These are phyloP conservation scores for Pseudoatta argentina DNA, from an alignment of 1,140 invertebrate genomes.

Conservation along the genomic window DNA sequence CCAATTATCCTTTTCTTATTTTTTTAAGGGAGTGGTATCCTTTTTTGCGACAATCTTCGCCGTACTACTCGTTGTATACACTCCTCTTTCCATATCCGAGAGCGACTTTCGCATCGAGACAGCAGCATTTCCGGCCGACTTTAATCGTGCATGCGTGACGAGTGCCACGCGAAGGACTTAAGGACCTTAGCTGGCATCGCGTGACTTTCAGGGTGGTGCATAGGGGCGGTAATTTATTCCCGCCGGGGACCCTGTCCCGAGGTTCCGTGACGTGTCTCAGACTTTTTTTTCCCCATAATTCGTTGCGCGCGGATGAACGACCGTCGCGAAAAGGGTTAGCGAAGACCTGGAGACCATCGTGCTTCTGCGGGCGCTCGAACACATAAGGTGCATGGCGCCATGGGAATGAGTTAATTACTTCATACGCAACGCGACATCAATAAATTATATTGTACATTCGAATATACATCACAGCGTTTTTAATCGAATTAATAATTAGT, in stretches of 20 bases:
- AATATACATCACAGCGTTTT: background rate
- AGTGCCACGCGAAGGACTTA: slow-evolving; percentile 49
- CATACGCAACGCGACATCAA: background rate
- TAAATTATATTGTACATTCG: slow-evolving; percentile 11
- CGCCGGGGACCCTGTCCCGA: slow-evolving; percentile 22
- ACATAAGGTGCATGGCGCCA: slow-evolving; percentile 31
- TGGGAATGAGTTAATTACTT: slow-evolving; percentile 60
- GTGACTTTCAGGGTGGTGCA: slow-evolving; percentile 52
- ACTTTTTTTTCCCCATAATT: slow-evolving; percentile 49
- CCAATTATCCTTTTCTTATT: background rate
- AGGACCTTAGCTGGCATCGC: slow-evolving; percentile 46
- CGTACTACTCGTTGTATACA: background rate
- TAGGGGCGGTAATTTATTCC: slow-evolving; percentile 66
- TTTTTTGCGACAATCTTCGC: slow-evolving; percentile 33
- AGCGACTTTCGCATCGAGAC: slow-evolving; percentile 21
- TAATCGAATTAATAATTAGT: slow-evolving; percentile 12
- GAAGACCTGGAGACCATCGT: background rate
- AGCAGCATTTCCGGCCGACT: slow-evolving; percentile 50
- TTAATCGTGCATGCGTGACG: slow-evolving; percentile 61
- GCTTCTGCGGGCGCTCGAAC: slow-evolving; percentile 14
- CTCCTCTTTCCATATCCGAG: background rate
- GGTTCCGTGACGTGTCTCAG: slow-evolving; percentile 46
- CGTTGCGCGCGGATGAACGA: slow-evolving; percentile 39
- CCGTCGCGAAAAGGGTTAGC: slow-evolving; percentile 43
- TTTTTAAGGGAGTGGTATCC: background rate